Conservation (phyloP, 2,888 invertebrate species). For the Eledona agricola region DNA sequence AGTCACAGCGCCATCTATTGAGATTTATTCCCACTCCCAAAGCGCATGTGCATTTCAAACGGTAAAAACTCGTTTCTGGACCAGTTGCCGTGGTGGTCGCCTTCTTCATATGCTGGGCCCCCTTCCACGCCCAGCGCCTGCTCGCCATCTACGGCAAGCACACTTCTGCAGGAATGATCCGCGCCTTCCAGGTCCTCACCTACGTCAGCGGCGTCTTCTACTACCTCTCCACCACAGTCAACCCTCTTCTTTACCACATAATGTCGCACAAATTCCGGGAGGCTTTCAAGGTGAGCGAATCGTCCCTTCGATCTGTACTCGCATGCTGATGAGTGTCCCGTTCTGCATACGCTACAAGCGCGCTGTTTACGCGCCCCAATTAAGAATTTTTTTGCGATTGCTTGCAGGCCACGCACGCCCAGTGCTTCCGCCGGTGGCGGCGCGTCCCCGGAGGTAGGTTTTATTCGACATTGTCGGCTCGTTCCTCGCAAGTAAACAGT, state of each 20-base stretch:
- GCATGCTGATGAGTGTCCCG: too few relatives aligned
- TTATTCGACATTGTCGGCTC: constrained; percentile 58
- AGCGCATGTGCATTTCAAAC: too few relatives aligned
- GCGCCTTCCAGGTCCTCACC: constrained; percentile 73
- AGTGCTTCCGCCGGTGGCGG: constrained; percentile 50
- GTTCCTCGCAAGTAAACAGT: constrained; percentile 57
- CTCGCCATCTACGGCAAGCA: constrained; percentile 75
- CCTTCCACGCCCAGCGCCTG: constrained; percentile 91
- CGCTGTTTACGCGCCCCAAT: too few relatives aligned
- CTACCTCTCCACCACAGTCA: constrained; percentile 90
- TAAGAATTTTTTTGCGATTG: too few relatives aligned
- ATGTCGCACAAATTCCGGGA: constrained; percentile 93
- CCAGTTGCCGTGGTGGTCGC: constrained; percentile 89
- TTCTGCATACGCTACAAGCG: too few relatives aligned
- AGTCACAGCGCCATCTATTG: too few relatives aligned
- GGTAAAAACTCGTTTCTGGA: constrained; percentile 56
- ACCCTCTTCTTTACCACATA: constrained; percentile 90
- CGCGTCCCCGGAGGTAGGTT: constrained; percentile 53
- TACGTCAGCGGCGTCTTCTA: constrained; percentile 89
- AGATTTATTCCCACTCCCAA: background rate
- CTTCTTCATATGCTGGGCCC: constrained; percentile 89
- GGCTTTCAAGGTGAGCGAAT: constrained; percentile 89
- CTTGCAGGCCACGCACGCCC: constrained; percentile 57
- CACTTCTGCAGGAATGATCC: constrained; percentile 35
- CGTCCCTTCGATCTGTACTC: too few relatives aligned